These are phyloP conservation scores for Drosophila baimaii DNA, from an alignment of 1,140 invertebrate genomes.

Conservation along the genomic window DNA sequence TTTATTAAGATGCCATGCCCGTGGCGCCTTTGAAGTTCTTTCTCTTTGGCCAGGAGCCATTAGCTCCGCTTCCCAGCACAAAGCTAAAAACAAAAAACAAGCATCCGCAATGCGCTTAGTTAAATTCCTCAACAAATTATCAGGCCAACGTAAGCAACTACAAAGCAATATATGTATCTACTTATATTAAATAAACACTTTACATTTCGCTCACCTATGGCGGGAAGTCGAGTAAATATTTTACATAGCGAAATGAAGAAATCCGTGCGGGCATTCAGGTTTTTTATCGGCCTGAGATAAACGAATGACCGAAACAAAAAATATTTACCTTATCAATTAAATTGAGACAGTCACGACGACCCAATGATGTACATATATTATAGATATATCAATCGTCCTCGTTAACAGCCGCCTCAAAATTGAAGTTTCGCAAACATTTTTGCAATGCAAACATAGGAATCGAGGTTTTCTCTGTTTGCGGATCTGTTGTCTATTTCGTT, in stretches of 20 bases:
- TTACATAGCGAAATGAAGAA: slow-evolving; percentile 40
- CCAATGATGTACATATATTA: slow-evolving; percentile 2
- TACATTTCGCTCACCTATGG: slow-evolving; percentile 9
- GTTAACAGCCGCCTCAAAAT: slow-evolving; percentile 18
- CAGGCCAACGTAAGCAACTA: slow-evolving; percentile 7
- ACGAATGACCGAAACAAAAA: slow-evolving; percentile 49
- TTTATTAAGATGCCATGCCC: slow-evolving; percentile 7
- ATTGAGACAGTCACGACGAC: slow-evolving; percentile 15
- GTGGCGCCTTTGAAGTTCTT: not conserved
- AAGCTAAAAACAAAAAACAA: not conserved
- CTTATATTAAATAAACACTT: slow-evolving; percentile 32
- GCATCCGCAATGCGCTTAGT: slow-evolving; percentile 33
- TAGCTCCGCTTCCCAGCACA: not conserved
- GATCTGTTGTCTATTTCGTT: slow-evolving; percentile 5
- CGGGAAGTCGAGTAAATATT: slow-evolving; percentile 39
- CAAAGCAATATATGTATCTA: slow-evolving; percentile 7
- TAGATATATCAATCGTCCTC: slow-evolving; percentile 1
- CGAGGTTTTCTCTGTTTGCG: slow-evolving; percentile 18
- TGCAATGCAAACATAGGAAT: slow-evolving; percentile 8
- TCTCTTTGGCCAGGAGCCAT: slow-evolving; percentile 2
- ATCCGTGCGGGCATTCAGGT: slow-evolving; percentile 39
- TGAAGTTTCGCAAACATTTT: slow-evolving; percentile 34
- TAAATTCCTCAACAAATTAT: slow-evolving; percentile 24
- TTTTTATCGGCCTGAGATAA: slow-evolving; percentile 70
- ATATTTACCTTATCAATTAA: slow-evolving; percentile 60